These are phyloP conservation scores for Pithys albifrons DNA, from an alignment of 2,113 vertebrate genomes.

Conservation along the genomic window DNA sequence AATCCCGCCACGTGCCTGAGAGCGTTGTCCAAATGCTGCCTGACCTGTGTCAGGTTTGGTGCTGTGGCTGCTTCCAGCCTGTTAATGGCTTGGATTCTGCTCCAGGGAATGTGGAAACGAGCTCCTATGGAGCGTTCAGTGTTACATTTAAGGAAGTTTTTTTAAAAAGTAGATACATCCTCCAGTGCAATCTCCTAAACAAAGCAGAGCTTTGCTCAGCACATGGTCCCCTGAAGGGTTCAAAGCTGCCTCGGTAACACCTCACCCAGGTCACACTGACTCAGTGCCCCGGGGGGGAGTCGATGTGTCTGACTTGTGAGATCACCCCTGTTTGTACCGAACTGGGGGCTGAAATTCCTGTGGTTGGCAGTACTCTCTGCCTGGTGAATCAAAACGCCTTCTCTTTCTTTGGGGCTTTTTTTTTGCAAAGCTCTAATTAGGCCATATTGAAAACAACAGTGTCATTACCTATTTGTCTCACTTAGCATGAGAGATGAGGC, in stretches of 20 bases:
- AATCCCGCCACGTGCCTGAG: background rate
- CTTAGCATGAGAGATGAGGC: background rate
- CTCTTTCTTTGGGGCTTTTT: background rate
- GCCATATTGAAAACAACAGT: background rate
- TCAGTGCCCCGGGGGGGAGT: rapidly evolving
- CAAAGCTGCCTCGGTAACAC: rapidly evolving
- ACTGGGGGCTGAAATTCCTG: background rate
- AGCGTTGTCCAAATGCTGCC: background rate
- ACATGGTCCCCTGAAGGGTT: rapidly evolving
- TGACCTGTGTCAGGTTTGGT: too few species aligned
- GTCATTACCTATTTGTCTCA: background rate
- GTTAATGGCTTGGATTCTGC: background rate
- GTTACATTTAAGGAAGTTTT: background rate
- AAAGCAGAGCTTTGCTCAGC: background rate
- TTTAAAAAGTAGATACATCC: background rate
- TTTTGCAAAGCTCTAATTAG: background rate
- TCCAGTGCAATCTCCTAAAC: rapidly evolving
- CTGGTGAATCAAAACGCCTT: background rate
- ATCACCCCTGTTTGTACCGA: background rate
- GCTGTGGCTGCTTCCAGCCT: background rate
- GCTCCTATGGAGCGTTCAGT: background rate
- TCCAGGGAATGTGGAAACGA: rapidly evolving
- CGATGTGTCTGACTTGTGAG: background rate
- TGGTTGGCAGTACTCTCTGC: background rate
- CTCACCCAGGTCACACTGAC: rapidly evolving